Evolutionary conservation across 1,140 invertebrate genomes (phyloP).

Genomic region (Ptiloglossa arizonensis): DNA sequence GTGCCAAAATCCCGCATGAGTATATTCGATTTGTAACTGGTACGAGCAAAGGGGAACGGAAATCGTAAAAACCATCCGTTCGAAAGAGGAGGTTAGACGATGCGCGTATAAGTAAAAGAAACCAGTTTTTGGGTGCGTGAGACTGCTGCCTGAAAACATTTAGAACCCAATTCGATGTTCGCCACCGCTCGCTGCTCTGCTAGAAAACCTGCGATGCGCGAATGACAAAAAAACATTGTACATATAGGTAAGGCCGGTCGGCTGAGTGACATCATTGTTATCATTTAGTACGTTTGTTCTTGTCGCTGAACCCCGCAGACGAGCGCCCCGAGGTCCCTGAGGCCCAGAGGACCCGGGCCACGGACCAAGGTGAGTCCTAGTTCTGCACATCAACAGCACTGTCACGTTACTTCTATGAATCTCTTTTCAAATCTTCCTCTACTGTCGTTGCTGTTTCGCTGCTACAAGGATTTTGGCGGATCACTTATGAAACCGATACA

Average conservation of each 20-base stretch:
- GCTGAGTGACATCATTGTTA: slow-evolving; percentile 82
- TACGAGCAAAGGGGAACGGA: background rate
- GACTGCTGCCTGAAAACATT: slow-evolving; percentile 17
- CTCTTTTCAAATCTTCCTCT: background rate
- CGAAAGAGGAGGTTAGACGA: background rate
- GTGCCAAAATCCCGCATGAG: slow-evolving; percentile 1
- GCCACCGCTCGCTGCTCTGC: slow-evolving; percentile 56
- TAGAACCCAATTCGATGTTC: slow-evolving; percentile 29
- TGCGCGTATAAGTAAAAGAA: background rate
- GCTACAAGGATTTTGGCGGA: background rate
- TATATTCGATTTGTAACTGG: background rate
- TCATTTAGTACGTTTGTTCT: slow-evolving; percentile 90
- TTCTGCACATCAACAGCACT: slow-evolving; percentile 40
- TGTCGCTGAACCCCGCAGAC: slow-evolving; percentile 88
- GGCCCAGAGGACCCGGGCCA: slow-evolving; percentile 78
- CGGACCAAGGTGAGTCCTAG: slow-evolving; percentile 73
- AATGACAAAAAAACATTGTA: slow-evolving; percentile 67
- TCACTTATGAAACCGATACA: background rate
- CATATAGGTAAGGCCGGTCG: slow-evolving; percentile 68
- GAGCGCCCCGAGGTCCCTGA: slow-evolving; percentile 80
- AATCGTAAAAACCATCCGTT: background rate
- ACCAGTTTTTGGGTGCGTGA: background rate
- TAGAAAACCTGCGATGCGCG: slow-evolving; percentile 62
- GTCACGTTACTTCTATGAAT: background rate
- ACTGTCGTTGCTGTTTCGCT: background rate